phyloP scores from a whole-genome alignment of 1,140 invertebrate species.

The Phymorhynchus buccinoides region DNA sequence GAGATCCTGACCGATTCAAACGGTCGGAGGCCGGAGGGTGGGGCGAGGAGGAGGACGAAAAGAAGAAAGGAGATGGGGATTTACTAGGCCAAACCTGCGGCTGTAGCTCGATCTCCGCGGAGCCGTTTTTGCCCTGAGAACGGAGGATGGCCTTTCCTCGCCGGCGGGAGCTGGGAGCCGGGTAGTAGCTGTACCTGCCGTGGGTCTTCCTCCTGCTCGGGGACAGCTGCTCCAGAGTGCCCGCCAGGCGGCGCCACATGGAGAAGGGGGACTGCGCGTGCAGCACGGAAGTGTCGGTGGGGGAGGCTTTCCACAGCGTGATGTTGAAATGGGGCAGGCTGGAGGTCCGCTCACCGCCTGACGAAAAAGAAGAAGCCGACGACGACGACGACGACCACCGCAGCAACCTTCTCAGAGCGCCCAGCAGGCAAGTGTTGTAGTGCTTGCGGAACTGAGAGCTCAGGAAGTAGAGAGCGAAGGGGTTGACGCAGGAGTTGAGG shows the following conservation, averaged over 20 bases:
- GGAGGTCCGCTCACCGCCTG: conserved; percentile 53
- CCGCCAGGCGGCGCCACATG: conserved; percentile 35
- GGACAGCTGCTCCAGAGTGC: neutral
- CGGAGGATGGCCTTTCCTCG: conserved; percentile 18
- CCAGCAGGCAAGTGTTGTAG: conserved; percentile 92
- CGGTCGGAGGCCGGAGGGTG: neutral
- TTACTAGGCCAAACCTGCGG: conserved; percentile 1
- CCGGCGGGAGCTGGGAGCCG: neutral
- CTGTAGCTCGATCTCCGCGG: conserved; percentile 15
- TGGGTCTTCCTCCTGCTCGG: neutral
- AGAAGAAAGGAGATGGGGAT: neutral
- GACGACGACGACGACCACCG: too few relatives aligned
- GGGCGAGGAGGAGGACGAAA: neutral
- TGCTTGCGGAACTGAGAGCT: conserved; percentile 91
- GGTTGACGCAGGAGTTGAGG: conserved; percentile 93
- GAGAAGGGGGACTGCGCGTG: conserved; percentile 60
- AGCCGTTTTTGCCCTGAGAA: neutral
- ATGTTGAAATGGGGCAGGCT: conserved; percentile 67
- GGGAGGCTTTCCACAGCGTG: conserved; percentile 63
- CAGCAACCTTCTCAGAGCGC: conserved; percentile 74
- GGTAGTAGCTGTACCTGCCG: neutral
- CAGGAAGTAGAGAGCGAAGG: conserved; percentile 92
- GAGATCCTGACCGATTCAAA: too few relatives aligned
- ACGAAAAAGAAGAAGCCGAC: too few relatives aligned
- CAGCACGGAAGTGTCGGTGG: conserved; percentile 59